Base-by-base conservation (phyloP, 2,888 invertebrate genomes). In the Griposia aprilina region DNA sequence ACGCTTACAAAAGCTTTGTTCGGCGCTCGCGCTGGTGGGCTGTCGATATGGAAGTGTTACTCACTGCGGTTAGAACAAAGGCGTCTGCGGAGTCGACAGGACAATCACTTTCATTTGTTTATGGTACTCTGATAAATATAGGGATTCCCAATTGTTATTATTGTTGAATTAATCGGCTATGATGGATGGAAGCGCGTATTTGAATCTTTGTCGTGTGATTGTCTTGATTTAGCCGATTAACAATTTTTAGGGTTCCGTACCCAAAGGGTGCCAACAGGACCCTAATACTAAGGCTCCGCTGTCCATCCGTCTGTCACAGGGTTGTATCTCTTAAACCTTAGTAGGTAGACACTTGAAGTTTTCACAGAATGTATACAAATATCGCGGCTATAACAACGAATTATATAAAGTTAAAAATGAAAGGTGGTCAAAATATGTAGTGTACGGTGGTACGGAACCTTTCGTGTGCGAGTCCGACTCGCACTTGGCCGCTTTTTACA, bases 41-140 rank as follows among this genome's bases (percentile, higher is more conserved):
- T 77, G 66, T 73, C 69, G 69, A 81, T 83, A 83, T 86, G 83
- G 89, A 30, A 74, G 60, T 65, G 84, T 82, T 89, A 89, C 73
- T 90, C 89, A 90, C 65, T 76, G 78, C 77, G 76, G 73, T 82
- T 73, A 66, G 87, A 82, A 89, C 89, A 89, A 89, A 83, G 89
- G 70, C 66, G 55, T 73, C 84, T 83, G 77, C 5, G 52, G 85
- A 89, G 84, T 77, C 74, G 85, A 70, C 79, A 76, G 76, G 68
- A 83, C 86, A 89, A 87, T 89, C 84, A 81, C 77, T 76, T 83
- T 84, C 75, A 73, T 81, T 76, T 76, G 80, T 78, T 80, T 83
- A 83, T 65, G 83, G 77, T 1, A 26, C 45, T 63, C 36, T 55
- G 62, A 76, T 65, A 26, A n/a, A 50, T 59, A 45, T 15, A 66